Evolutionary conservation across 2,113 vertebrate species (phyloP).

Genomic region (Pitta sordida): DNA sequence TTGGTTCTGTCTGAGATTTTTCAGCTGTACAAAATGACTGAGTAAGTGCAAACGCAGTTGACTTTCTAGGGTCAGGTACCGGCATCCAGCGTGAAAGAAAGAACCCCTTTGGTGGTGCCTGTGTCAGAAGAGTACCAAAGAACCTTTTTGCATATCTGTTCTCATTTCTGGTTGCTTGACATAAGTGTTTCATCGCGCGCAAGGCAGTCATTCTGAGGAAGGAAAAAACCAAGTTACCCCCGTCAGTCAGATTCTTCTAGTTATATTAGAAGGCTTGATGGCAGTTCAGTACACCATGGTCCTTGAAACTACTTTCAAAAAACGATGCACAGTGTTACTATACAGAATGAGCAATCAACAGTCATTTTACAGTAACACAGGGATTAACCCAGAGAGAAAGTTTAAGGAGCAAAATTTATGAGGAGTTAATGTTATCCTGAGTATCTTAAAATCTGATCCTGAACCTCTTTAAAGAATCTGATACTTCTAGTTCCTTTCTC

Average conservation of each 20-base stretch:
- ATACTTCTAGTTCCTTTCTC: not conserved
- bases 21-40: conserved; percentile 61
- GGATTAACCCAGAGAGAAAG: not conserved
- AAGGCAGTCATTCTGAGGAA: conserved; percentile 69
- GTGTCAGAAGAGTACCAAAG: not conserved
- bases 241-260: not conserved
- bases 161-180: conserved; percentile 38
- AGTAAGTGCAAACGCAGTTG: not conserved
- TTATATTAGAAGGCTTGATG: not conserved
- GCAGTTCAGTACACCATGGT: not conserved
- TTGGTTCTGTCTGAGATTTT: not conserved
- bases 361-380: not conserved
- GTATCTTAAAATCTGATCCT: not conserved
- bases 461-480: not conserved
- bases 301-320: not conserved
- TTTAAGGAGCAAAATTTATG: not conserved
- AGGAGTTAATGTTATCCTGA: not conserved
- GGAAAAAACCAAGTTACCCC: not conserved
- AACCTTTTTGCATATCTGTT: not conserved
- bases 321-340: not conserved
- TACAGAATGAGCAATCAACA: not conserved
- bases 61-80: not conserved
- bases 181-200: conserved; percentile 46
- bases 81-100: conserved; percentile 19
- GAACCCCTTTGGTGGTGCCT: not conserved